Conservation (phyloP, 1,140 invertebrate species). For the Saccostrea glomerata region DNA sequence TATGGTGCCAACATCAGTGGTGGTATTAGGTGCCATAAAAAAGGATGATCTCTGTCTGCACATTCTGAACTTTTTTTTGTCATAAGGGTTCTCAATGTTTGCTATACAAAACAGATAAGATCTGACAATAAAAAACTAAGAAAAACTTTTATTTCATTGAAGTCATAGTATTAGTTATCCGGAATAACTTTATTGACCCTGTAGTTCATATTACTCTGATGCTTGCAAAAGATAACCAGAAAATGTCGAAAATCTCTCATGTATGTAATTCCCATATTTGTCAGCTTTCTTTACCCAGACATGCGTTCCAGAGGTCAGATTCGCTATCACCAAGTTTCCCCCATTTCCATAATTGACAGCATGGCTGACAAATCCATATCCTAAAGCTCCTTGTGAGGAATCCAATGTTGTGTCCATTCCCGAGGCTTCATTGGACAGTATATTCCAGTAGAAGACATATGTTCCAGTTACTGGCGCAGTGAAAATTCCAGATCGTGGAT, state of each 20-base stretch:
- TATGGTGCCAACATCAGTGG: no score
- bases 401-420: conserved; percentile 24
- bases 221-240: conserved; percentile 9
- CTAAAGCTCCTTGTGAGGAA: conserved; percentile 2
- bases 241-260: conserved; percentile 44
- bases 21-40: no score
- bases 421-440: neutral
- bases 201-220: neutral
- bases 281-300: conserved; percentile 43
- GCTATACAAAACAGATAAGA: no score
- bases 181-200: no score
- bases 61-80: no score
- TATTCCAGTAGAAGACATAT: conserved; percentile 39
- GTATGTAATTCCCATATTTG: conserved; percentile 35
- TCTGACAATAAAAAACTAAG: no score
- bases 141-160: no score
- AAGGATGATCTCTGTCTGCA: no score
- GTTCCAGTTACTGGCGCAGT: conserved; percentile 10
- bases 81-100: no score
- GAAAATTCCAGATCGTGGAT: neutral
- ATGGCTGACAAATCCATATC: neutral
- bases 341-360: conserved; percentile 23
- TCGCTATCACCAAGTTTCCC: conserved; percentile 12
- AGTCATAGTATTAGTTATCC: no score
- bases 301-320: neutral